Evolutionary conservation across 2,113 vertebrate species (phyloP).

Genomic region (Strix aluco): DNA sequence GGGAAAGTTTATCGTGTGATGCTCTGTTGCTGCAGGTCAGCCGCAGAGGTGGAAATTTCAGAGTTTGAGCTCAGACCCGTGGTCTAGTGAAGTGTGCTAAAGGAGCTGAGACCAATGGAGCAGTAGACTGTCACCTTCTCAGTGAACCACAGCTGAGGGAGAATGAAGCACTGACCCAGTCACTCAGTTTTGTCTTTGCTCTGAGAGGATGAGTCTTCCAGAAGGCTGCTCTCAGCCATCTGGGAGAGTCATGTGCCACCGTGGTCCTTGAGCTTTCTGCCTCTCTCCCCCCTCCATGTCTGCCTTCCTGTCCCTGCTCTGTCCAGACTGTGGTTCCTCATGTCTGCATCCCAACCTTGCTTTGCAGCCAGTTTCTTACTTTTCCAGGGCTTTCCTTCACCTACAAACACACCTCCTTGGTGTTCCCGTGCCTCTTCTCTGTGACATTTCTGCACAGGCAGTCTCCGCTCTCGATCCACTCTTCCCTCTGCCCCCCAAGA

Average conservation of each 20-base stretch:
- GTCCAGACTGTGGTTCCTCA: background rate
- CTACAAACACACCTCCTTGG: background rate
- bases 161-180: background rate
- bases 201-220: background rate
- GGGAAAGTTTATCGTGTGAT: background rate
- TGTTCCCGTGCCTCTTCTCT: background rate
- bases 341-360: background rate
- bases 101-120: background rate
- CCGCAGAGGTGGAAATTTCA: background rate
- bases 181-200: background rate
- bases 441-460: background rate
- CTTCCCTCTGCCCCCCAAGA: background rate
- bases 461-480: fast-evolving
- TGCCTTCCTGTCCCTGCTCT: background rate
- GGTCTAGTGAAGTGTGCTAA: background rate
- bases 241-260: fast-evolving
- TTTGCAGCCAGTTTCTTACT: background rate
- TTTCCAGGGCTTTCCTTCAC: background rate
- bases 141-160: background rate
- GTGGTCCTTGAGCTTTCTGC: background rate
- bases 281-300: background rate
- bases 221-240: background rate
- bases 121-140: background rate
- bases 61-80: background rate
- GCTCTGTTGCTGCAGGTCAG: background rate